Evolutionary conservation across 2,888 invertebrate species (phyloP), one percentile per base, ranked within the genome.

Genomic region (Acleris cristana): DNA sequence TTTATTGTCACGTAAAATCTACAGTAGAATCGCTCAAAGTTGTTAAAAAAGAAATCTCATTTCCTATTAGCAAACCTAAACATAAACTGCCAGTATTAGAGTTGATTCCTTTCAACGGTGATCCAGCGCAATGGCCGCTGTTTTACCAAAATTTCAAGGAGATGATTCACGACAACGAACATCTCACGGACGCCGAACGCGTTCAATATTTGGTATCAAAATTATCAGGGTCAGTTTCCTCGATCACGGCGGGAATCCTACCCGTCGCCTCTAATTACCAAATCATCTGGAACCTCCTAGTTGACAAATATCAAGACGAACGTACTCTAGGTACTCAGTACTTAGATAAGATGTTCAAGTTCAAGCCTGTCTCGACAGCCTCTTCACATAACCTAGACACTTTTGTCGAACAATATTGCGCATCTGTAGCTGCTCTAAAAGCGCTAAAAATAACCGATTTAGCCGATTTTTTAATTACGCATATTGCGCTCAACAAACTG

Each of bases 61-160:
- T 18, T 12, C 51, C 19, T 51, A 10, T 10, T 8, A 51, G 19
- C 19, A 51, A 21, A 21, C 19, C 51, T 7, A 51, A 51, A 51
- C 51, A 19, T 51, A 19, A 18, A 10, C 10, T 51, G 19, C 21
- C 51, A 21, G 51, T 19, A 30, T 40, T 55, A 23, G 55, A 55
- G 40, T 40, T 55, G 21, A 19, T 55, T 34, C 23, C 55, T 5
- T 55, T 55, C 14, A 55, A 55, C 40, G 55, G 55, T 12, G 53
- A 53, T 53, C 53, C 53, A 8, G 30, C 53, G 19, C 18, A n/a
- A 14, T 53, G 53, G 53, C 53, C 53, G 14, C 53, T 53, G 1
- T 53, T 53, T n/a, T 53, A 53, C n/a, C 53, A 53, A 19, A 53
- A 21, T 53, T 53, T 53, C 53, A 53, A 53, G 19, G 21, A 53